A percentile compares a stretch with the other conserved stretches of the same genome.
Evolutionary conservation across 2,888 invertebrate genomes (phyloP).

Genomic region (Pterostichus niger): DNA sequence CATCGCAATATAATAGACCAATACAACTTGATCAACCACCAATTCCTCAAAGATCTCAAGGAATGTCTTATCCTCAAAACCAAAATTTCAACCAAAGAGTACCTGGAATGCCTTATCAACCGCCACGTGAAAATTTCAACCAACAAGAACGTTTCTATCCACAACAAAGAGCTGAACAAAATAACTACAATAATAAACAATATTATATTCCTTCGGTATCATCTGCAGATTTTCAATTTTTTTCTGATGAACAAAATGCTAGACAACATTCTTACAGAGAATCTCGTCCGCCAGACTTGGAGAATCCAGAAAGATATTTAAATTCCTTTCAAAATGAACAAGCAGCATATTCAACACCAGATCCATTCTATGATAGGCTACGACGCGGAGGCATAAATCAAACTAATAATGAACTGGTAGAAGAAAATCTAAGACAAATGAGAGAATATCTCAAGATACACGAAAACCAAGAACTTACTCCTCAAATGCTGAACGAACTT

Average conservation of each 20-base stretch:
- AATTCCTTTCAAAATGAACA: slow-evolving; percentile 9
- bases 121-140: not conserved
- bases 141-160: not conserved
- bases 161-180: not conserved
- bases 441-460: not conserved
- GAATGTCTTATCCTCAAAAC: not conserved
- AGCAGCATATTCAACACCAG: not conserved
- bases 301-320: slow-evolving; percentile 1
- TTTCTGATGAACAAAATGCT: not conserved
- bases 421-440: not conserved
- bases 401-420: not conserved
- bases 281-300: not conserved
- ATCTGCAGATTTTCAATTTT: not conserved
- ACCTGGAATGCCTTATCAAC: not conserved
- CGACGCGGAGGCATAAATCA: not conserved
- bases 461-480: slow-evolving; percentile 23
- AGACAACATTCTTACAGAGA: slow-evolving; percentile 19
- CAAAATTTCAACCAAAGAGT: too few relatives aligned
- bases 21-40: not conserved
- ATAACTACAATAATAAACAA: not conserved
- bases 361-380: not conserved
- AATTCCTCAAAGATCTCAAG: not conserved
- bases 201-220: not conserved
- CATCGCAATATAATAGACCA: not conserved
- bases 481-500: slow-evolving; percentile 2